Base-by-base conservation (phyloP, 2,113 vertebrate species). In the Brachirus orientalis region DNA sequence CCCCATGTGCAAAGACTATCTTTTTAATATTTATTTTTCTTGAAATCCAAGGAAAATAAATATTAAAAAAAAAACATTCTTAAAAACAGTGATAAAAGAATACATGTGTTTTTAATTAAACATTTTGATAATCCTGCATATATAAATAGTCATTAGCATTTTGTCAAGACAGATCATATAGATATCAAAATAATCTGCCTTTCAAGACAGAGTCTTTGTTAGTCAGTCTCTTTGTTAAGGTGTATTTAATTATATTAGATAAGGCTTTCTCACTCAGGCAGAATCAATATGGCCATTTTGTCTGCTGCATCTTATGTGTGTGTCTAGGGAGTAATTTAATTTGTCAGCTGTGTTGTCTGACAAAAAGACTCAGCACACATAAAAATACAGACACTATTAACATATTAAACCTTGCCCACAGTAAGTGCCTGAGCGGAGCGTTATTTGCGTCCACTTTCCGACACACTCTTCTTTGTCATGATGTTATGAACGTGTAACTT, bases 201-300 rank as follows among this genome's bases (percentile, higher is more conserved):
- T 53, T 43, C 37, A 45, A 5, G 41, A 68, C 69, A 72, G 6
- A 6, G 14, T 67, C 60, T 68, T 82, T 87, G 72, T 81, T 44
- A 17, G 71, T 70, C 58, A 17, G 67, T 36, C 4, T 72, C 69
- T 87, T 87, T 82, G 77, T 86, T 79, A 62, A 58, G 60, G 54
- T 69, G 53, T 50, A 54, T 74, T 45, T 80, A 82, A 89, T 90
- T 88, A 58, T 48, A 85, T 90, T 89, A 80, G 79, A 79, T 74
- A 58, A 65, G 72, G 53, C 37, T 58, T 71, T 79, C 48, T 57
- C 51, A 67, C 37, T 75, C 33, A 17, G 43, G 51, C 18, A 64
- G 20, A 66, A 77, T 86, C 62, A 76, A 72, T 74, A 71, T 16
- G 43, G 22, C 53, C 7, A 62, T 67, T 89, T 88, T 84, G 74